A percentile compares a stretch with the other conserved stretches of the same genome.
phyloP scores from a whole-genome alignment of 2,113 vertebrate genomes.

The Rhinogobius similis region DNA sequence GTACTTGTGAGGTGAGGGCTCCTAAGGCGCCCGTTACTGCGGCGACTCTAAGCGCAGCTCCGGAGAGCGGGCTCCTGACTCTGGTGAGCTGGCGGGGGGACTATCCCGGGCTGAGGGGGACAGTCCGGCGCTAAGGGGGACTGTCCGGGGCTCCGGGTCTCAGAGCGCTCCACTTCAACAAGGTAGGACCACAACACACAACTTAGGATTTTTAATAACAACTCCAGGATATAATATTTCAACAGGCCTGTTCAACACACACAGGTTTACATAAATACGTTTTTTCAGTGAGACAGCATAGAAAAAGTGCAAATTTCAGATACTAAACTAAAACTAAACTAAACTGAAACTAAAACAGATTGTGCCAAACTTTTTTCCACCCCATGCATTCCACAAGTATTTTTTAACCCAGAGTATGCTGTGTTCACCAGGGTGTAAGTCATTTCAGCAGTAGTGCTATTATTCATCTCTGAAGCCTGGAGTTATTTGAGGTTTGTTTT shows the following conservation, averaged over 20 bases:
- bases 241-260: not conserved
- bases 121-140: not conserved
- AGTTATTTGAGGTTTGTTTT: not conserved
- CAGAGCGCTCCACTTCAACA: not conserved
- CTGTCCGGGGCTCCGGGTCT: not conserved
- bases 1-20: too few relatives aligned
- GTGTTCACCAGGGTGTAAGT: too few relatives aligned
- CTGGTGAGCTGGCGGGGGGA: not conserved
- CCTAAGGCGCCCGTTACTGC: not conserved
- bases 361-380: too few relatives aligned
- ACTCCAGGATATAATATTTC: too few relatives aligned
- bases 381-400: too few relatives aligned
- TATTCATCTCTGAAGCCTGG: too few relatives aligned
- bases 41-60: not conserved
- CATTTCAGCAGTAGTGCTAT: not conserved
- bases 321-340: too few relatives aligned
- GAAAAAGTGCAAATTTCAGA: too few relatives aligned
- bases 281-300: not conserved
- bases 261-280: too few relatives aligned
- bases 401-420: too few relatives aligned
- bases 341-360: too few relatives aligned
- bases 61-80: not conserved
- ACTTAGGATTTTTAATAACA: not conserved
- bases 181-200: not conserved
- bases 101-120: too few relatives aligned